Evolutionary conservation across 92 coral and sea anemone genomes (phyloP).

Genomic region (Diadumene lineata): DNA sequence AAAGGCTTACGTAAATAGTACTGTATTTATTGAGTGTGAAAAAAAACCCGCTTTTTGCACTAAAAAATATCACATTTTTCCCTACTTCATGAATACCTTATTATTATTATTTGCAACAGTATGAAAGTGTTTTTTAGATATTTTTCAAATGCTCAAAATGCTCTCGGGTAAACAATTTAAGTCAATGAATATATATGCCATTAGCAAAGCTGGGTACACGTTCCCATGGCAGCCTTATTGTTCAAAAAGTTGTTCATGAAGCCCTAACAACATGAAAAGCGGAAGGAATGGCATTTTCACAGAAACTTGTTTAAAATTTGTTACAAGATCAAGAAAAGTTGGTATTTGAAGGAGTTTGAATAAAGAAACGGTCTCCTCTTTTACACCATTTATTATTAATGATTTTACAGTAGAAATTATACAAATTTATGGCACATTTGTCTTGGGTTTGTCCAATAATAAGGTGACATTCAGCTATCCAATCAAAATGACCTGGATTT

Average conservation of each 20-base stretch:
- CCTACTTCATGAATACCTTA: too few species aligned
- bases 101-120: too few species aligned
- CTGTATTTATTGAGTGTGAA: too few species aligned
- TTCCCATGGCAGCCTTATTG: slow-evolving; percentile 17
- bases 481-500: slow-evolving; percentile 2
- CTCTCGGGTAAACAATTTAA: too few species aligned
- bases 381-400: slow-evolving; percentile 14
- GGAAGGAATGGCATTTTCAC: neutral
- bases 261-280: neutral
- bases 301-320: too few species aligned
- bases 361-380: neutral
- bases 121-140: too few species aligned
- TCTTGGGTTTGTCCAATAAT: slow-evolving; percentile 11
- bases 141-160: too few species aligned
- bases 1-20: too few species aligned
- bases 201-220: neutral
- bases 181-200: slow-evolving; percentile 1
- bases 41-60: too few species aligned
- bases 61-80: too few species aligned
- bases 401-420: slow-evolving; percentile 3
- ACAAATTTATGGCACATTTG: slow-evolving; percentile 13
- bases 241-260: neutral
- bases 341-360: neutral
- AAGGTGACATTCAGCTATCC: slow-evolving; percentile 13
- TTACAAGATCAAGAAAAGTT: too few species aligned